Conservation (phyloP, 2,113 vertebrate species). For the Chaetura pelagica region DNA sequence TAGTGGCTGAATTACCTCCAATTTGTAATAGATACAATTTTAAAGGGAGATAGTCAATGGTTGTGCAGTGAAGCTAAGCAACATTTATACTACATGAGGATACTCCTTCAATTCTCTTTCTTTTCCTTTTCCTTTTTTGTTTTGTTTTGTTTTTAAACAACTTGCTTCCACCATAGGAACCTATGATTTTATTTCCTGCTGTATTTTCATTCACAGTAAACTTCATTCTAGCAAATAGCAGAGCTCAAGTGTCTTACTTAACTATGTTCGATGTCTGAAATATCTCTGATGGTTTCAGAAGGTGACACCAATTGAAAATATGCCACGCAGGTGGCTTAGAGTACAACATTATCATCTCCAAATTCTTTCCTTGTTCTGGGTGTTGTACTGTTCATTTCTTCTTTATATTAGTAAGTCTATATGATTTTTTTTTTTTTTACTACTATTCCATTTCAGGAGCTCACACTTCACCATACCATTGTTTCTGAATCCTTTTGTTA, state of each 20-base stretch:
- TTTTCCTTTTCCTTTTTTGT: too few relatives aligned
- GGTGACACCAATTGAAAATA: slow-evolving; percentile 29
- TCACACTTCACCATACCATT: slow-evolving; percentile 8
- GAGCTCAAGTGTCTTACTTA: not conserved
- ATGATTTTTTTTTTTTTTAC: slow-evolving; percentile 59
- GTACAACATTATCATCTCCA: slow-evolving; percentile 51
- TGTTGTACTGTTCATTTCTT: slow-evolving; percentile 44
- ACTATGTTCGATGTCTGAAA: slow-evolving; percentile 12
- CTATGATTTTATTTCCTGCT: slow-evolving; percentile 4
- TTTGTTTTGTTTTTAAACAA: not conserved
- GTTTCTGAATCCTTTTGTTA: slow-evolving; percentile 53
- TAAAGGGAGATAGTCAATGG: not conserved
- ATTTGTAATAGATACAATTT: not conserved
- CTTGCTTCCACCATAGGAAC: not conserved
- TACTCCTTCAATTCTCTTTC: not conserved
- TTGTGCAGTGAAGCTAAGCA: not conserved
- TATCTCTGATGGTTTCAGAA: slow-evolving; percentile 38
- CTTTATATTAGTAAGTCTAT: slow-evolving; percentile 30
- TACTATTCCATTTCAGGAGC: slow-evolving; percentile 33
- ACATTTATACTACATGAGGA: not conserved
- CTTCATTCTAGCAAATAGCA: slow-evolving; percentile 2
- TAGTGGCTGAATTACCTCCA: not conserved
- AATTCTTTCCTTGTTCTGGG: slow-evolving; percentile 27
- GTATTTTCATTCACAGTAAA: not conserved
- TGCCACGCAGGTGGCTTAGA: slow-evolving; percentile 19